Conservation (phyloP, 2,113 vertebrate species). For the Gambusia affinis region DNA sequence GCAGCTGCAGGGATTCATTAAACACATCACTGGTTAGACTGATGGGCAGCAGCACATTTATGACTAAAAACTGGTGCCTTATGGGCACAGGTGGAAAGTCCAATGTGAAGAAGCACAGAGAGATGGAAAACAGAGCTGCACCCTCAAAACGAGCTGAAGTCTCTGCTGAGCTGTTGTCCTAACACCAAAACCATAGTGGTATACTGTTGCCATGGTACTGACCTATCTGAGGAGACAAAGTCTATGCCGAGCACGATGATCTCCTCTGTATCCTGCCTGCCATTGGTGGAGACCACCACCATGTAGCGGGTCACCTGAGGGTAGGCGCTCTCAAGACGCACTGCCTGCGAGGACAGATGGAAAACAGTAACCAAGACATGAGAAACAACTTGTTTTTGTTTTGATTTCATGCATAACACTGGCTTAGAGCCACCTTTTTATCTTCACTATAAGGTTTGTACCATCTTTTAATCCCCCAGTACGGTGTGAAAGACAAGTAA, state of each 20-base stretch:
- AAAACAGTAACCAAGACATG: not conserved
- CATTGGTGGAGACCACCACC: conserved; percentile 96
- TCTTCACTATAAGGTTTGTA: not conserved
- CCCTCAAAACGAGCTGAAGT: not conserved
- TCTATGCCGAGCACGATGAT: conserved; percentile 97
- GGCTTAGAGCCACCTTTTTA: not conserved
- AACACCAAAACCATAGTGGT: not conserved
- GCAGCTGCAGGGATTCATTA: conserved; percentile 77
- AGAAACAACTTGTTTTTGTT: not conserved
- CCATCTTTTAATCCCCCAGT: not conserved
- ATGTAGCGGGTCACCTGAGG: conserved; percentile 94
- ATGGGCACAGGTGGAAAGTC: not conserved
- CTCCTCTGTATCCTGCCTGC: conserved; percentile 96
- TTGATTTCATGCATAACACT: not conserved
- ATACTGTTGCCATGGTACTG: conserved; percentile 29
- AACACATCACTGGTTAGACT: conserved; percentile 3
- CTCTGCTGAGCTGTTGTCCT: conserved; percentile 1
- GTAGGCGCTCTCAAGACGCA: conserved; percentile 93
- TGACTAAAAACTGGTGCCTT: not conserved
- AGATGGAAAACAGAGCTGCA: too few species aligned
- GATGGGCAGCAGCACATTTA: not conserved
- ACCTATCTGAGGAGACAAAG: conserved; percentile 94
- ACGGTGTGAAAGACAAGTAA: not conserved
- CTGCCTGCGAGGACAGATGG: conserved; percentile 80
- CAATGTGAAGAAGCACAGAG: not conserved